Evolutionary conservation across 2,797 vertebrate species (phyloP), one percentile per base, ranked within the genome.

Genomic region (Synaphobranchus kaupii): DNA sequence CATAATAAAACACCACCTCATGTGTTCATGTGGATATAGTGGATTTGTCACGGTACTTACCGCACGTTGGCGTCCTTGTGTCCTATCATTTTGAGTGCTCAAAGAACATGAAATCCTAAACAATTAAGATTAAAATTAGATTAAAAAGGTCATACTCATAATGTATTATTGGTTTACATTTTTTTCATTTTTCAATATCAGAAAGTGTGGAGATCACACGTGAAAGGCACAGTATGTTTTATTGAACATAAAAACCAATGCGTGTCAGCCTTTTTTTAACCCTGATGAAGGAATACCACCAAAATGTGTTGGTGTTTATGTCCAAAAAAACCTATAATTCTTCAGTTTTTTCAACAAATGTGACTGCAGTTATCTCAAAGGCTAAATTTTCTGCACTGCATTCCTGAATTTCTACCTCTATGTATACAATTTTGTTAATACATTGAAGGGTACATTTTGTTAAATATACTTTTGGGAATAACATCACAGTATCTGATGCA

Each of bases 81-180:
- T 86, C 17, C 17, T 44, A 5, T 86, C 50, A 58, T 25, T 85
- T 82, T 13, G 80, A 86, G 20, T 68, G 86, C 88, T 95, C 94
- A 91, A 94, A 95, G 89, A 92, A 95, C 93, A 95, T 94, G 87
- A 94, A 93, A 83, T 95, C 93, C 93, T 94, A 52, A 66, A 89
- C 86, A 8, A 12, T 10, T 60, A 25, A 60, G 85, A 88, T 83
- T 47, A 87, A 84, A 17, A 60, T 31, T 10, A 5, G 84, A 86
- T 63, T 13, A 34, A 54, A 66, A 44, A 9, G 15, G 5, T 54
- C 10, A 28, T 48, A n/a, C 4, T 12, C 48, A 47, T 9, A 68
- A 8, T n/a, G 63, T 3, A 9, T 28, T 28, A 28, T 58, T 58
- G 8, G 25, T 66, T 68, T 68, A 2, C 63, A 68, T 60, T 60